A percentile compares a stretch with the other conserved stretches of the same genome.
Conservation (phyloP, 2,888 invertebrate genomes). For the Lithophane leautieri region DNA sequence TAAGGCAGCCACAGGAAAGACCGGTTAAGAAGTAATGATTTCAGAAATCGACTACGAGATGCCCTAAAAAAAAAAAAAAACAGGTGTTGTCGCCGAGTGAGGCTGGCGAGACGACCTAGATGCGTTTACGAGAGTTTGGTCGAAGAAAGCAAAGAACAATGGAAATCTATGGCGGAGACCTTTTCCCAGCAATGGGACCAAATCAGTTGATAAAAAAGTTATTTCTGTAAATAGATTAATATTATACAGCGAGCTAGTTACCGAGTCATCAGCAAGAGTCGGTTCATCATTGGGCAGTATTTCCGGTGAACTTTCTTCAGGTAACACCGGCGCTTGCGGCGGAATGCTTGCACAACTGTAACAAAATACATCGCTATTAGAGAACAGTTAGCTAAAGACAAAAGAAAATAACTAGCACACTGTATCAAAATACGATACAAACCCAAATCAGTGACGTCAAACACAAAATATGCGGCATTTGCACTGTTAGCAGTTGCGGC, state of each 20-base stretch:
- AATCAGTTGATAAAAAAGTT: background rate
- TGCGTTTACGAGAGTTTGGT: background rate
- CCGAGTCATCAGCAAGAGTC: slow-evolving; percentile 62
- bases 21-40: no score
- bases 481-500: no score
- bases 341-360: slow-evolving; percentile 81
- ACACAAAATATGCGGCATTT: no score
- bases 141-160: background rate
- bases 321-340: slow-evolving; percentile 74
- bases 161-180: background rate
- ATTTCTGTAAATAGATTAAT: background rate
- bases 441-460: no score
- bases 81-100: background rate
- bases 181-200: background rate
- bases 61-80: no score
- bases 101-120: background rate
- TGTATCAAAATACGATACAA: no score
- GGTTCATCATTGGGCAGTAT: slow-evolving; percentile 73
- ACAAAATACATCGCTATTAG: slow-evolving; percentile 13
- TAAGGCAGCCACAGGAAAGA: no score
- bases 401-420: no score
- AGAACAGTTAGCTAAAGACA: no score
- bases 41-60: no score
- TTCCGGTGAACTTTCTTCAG: slow-evolving; percentile 78
- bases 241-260: slow-evolving; percentile 45